phyloP scores from a whole-genome alignment of 2,113 vertebrate species.

The Silurus glanis region DNA sequence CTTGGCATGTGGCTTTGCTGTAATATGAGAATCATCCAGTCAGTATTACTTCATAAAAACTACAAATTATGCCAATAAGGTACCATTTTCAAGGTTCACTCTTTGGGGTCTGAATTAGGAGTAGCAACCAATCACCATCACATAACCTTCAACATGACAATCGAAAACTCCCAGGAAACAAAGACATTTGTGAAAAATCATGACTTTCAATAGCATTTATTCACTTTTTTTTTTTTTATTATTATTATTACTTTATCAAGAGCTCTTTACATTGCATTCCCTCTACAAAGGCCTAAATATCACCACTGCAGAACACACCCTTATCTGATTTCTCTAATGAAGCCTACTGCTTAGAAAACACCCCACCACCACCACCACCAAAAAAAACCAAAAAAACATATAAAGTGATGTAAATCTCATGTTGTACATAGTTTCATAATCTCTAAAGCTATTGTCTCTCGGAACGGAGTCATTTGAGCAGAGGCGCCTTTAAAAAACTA shows the following conservation, averaged over 20 bases:
- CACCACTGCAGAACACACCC: conserved; percentile 2
- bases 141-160: not conserved
- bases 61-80: not conserved
- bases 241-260: not conserved
- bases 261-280: not conserved
- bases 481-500: conserved; percentile 17
- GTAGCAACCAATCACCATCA: not conserved
- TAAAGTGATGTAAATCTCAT: not conserved
- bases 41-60: not conserved
- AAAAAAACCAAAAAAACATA: not conserved
- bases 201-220: not conserved
- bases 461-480: conserved; percentile 9
- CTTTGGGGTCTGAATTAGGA: not conserved
- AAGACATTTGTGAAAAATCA: not conserved
- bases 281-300: not conserved
- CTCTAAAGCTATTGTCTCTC: conserved; percentile 15
- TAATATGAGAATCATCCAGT: not conserved
- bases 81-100: not conserved
- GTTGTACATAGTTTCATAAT: conserved; percentile 27
- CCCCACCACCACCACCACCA: accelerated
- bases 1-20: not conserved
- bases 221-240: not conserved
- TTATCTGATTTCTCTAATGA: conserved; percentile 1
- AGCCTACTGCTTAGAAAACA: not conserved
- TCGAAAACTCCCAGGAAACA: not conserved